A percentile compares a stretch with the other conserved stretches of the same genome.
These are phyloP conservation scores for Eupristina koningsbergeri DNA, from an alignment of 1,140 invertebrate species.

Conservation along the genomic window DNA sequence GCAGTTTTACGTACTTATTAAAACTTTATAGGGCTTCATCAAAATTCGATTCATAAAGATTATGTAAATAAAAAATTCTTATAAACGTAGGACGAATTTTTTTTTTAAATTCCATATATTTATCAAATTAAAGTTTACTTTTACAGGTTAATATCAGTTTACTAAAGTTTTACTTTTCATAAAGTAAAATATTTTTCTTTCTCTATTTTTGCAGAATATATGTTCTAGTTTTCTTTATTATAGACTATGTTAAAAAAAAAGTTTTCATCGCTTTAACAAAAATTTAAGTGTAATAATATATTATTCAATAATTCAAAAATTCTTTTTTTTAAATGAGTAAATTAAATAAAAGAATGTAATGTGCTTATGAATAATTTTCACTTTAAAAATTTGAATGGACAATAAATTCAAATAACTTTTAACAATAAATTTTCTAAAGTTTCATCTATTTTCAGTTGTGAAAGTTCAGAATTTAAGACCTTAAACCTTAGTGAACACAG, in stretches of 20 bases:
- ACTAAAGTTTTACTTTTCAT: not conserved
- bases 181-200: not conserved
- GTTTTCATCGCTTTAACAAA: not conserved
- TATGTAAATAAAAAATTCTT: no score
- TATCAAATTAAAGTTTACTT: not conserved
- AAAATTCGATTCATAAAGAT: no score
- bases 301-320: not conserved
- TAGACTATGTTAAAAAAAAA: not conserved
- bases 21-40: no score
- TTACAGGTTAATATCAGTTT: not conserved
- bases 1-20: no score
- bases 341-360: not conserved
- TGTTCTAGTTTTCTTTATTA: not conserved
- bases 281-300: not conserved
- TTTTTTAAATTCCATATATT: not conserved
- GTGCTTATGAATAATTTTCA: not conserved
- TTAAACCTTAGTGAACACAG: not conserved
- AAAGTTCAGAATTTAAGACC: not conserved
- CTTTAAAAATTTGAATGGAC: not conserved
- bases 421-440: constrained; percentile 3
- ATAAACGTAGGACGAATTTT: not conserved
- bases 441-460: not conserved
- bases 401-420: not conserved
- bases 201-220: not conserved
- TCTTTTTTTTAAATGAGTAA: not conserved